Percentiles rank a stretch among this genome's conserved stretches.
Evolutionary conservation across 2,113 vertebrate species (phyloP).

Genomic region (Centropus bengalensis): DNA sequence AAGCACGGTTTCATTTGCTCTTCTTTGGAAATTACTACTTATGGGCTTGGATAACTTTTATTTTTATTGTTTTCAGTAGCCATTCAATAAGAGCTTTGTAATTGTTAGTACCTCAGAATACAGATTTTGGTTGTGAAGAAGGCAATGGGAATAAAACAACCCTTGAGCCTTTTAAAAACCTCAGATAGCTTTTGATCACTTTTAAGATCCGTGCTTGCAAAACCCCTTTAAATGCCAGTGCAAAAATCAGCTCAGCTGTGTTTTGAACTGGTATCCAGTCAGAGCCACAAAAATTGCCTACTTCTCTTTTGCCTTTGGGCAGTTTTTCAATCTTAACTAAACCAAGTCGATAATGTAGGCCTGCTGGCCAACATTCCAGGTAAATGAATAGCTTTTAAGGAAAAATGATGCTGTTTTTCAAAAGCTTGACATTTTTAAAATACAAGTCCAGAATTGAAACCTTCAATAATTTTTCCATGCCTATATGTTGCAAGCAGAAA

Average conservation of each 20-base stretch:
- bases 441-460: constrained; percentile 80
- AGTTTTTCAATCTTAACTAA: constrained; percentile 81
- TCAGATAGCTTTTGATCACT: constrained; percentile 20
- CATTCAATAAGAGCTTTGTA: neutral
- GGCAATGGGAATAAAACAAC: neutral
- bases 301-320: constrained; percentile 71
- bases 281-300: constrained; percentile 72
- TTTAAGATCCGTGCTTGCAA: constrained; percentile 15
- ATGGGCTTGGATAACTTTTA: neutral
- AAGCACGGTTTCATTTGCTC: neutral
- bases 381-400: constrained; percentile 84
- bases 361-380: constrained; percentile 83
- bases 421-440: constrained; percentile 82
- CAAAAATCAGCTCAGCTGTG: constrained; percentile 52
- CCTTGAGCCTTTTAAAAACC: neutral
- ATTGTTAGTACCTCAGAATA: neutral
- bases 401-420: constrained; percentile 83
- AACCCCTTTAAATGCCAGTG: constrained; percentile 44
- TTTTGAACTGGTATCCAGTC: constrained; percentile 66
- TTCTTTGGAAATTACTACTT: neutral
- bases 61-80: constrained; percentile 42
- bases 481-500: constrained; percentile 80
- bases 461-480: constrained; percentile 82
- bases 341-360: constrained; percentile 79
- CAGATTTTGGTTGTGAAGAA: neutral